Evolutionary conservation across 2,113 vertebrate genomes (phyloP), one percentile per base, ranked within the genome.

Genomic region (Prunella himalayana): DNA sequence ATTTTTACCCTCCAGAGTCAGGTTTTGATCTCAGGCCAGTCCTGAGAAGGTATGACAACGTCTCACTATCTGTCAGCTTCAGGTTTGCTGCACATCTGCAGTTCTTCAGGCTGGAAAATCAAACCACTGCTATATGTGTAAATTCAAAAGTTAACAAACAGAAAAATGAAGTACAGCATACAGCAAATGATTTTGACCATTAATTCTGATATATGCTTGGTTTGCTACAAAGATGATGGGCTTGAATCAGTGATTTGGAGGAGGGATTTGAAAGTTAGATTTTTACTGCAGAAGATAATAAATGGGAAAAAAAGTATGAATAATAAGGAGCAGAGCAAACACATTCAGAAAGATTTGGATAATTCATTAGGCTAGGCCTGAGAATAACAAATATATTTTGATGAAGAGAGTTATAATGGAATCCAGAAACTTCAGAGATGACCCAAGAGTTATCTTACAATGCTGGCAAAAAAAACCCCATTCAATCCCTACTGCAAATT

Each of bases 361-460:
- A 95, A 95, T 95, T 95, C 88, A 93, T 92, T 95, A 90, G 47
- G 10, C 35, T 77, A 92, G 82, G 25, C 47, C 60, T 92, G 49
- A 88, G 79, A 90, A 81, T 90, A 91, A 91, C 25, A 86, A 93
- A 77, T 87, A 20, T 39, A 60, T 89, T 82, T 82, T 13, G 27
- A 7, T 88, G 39, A 72, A 88, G 56, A 70, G 39, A 63, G 68
- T 83, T 77, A 45, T 60, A 92, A 77, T 25, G 13, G 23, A 93
- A 90, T 83, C 35, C 68, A 90, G 76, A 92, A 91, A 81, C 71
- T 88, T 92, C 39, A 86, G 59, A 59, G 64, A 73, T 73, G 24
- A 81, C 87, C 50, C 6, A 5, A 91, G 78, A 79, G 78, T 49
- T 76, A 30, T n/a, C 63, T 91, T 57, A 76, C 4, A 37, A 84